phyloP scores from a whole-genome alignment of 2,888 invertebrate genomes.

The Campoletis raptor region DNA sequence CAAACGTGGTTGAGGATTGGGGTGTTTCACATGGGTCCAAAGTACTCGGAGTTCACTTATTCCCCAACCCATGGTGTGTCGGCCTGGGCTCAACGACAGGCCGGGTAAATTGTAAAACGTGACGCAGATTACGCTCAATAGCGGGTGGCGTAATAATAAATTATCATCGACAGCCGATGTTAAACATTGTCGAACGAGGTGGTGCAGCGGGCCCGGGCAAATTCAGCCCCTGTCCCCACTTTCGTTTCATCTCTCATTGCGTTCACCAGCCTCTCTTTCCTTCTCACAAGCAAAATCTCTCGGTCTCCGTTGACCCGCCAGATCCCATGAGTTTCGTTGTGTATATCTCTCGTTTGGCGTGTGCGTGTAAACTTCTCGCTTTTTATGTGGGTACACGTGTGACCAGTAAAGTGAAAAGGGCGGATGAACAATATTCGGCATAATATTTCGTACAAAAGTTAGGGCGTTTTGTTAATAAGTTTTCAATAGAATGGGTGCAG shows the following conservation, averaged over 20 bases:
- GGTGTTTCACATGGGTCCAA: slow-evolving; percentile 50
- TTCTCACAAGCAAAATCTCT: slow-evolving; percentile 27
- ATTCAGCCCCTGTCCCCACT: slow-evolving; percentile 55
- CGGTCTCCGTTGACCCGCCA: slow-evolving; percentile 29
- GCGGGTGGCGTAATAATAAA: slow-evolving; percentile 80
- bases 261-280: slow-evolving; percentile 20
- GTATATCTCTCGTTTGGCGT: slow-evolving; percentile 4
- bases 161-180: slow-evolving; percentile 81
- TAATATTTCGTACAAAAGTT: not conserved
- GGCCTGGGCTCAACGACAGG: slow-evolving; percentile 49
- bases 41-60: slow-evolving; percentile 40
- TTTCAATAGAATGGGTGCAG: not conserved
- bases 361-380: slow-evolving; percentile 21
- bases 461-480: not conserved
- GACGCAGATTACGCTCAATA: slow-evolving; percentile 80
- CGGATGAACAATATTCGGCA: not conserved
- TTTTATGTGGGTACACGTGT: slow-evolving; percentile 12
- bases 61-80: slow-evolving; percentile 35
- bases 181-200: slow-evolving; percentile 74
- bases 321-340: slow-evolving; percentile 30
- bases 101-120: slow-evolving; percentile 81
- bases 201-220: slow-evolving; percentile 63
- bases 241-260: slow-evolving; percentile 30
- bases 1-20: slow-evolving; percentile 9
- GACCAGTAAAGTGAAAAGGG: not conserved